Evolutionary conservation across 2,113 vertebrate species (phyloP).

Genomic region (Poeciliopsis turrubarensis): DNA sequence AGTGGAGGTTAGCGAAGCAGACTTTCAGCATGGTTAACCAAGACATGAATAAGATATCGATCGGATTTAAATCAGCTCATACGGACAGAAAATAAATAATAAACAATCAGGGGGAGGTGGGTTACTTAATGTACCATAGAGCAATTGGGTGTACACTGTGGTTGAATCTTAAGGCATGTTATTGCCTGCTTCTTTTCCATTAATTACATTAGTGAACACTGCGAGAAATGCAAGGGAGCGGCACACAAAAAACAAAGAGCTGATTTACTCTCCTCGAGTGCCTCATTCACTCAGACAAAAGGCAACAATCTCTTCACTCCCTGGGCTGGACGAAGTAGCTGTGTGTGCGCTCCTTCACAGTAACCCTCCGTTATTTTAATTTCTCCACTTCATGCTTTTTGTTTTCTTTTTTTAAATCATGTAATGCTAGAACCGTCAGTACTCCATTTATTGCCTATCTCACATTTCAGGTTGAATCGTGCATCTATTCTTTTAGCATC

Average conservation of each 20-base stretch:
- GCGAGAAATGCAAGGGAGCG: conserved; percentile 59
- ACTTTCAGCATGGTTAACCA: conserved; percentile 28
- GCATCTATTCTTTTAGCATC: conserved; percentile 6
- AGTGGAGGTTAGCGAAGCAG: conserved; percentile 15
- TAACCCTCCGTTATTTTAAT: conserved; percentile 21
- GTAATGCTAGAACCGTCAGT: conserved; percentile 10
- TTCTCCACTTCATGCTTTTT: conserved; percentile 13
- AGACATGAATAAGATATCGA: background rate
- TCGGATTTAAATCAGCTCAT: background rate
- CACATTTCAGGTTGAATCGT: conserved; percentile 13
- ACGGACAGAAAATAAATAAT: conserved; percentile 10
- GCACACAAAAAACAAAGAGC: conserved; percentile 61
- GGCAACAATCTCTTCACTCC: conserved; percentile 64
- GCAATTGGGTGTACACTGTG: conserved; percentile 36
- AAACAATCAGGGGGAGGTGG: background rate
- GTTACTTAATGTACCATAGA: conserved; percentile 10
- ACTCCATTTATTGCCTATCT: conserved; percentile 11
- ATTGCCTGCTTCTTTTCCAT: conserved; percentile 48
- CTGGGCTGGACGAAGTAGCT: conserved; percentile 53
- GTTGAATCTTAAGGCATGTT: conserved; percentile 49
- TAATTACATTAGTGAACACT: conserved; percentile 72
- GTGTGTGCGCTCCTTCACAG: conserved; percentile 45
- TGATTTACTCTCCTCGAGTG: conserved; percentile 60
- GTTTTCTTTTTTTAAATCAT: background rate
- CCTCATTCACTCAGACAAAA: conserved; percentile 59